phyloP scores from a whole-genome alignment of 2,888 invertebrate species.

The Branchellion lobata region DNA sequence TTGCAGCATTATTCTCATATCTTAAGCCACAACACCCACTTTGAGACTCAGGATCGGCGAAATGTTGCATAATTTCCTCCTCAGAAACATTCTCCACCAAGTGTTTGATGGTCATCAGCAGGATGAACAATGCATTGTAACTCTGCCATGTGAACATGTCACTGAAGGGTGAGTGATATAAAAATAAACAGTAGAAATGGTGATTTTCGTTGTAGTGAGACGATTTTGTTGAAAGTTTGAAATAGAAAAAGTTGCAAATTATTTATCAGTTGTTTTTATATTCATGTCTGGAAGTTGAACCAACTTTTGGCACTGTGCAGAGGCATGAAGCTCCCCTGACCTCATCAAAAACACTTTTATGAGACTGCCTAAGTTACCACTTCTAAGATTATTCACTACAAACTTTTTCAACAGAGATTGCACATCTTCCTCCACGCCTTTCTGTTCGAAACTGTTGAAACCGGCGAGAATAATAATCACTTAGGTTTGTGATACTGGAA shows the following conservation, averaged over 20 bases:
- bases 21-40: background rate
- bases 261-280: background rate
- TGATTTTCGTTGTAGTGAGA: too few relatives aligned
- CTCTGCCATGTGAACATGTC: conserved; percentile 86
- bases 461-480: background rate
- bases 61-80: conserved; percentile 79
- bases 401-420: conserved; percentile 75
- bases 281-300: background rate
- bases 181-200: background rate
- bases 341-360: conserved; percentile 81
- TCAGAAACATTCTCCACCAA: conserved; percentile 86
- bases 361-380: conserved; percentile 85
- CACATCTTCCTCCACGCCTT: conserved; percentile 77
- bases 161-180: conserved; percentile 65
- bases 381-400: conserved; percentile 79
- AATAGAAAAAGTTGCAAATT: background rate
- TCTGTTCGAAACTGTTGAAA: conserved; percentile 72
- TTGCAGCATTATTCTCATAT: background rate
- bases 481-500: background rate
- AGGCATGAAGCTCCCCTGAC: conserved; percentile 78
- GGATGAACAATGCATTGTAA: conserved; percentile 86
- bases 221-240: too few relatives aligned
- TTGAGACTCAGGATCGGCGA: conserved; percentile 60
- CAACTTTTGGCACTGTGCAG: conserved; percentile 86
- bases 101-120: conserved; percentile 78